Evolutionary conservation across 2,888 invertebrate genomes (phyloP).

Genomic region (Neoaliturus tenellus): DNA sequence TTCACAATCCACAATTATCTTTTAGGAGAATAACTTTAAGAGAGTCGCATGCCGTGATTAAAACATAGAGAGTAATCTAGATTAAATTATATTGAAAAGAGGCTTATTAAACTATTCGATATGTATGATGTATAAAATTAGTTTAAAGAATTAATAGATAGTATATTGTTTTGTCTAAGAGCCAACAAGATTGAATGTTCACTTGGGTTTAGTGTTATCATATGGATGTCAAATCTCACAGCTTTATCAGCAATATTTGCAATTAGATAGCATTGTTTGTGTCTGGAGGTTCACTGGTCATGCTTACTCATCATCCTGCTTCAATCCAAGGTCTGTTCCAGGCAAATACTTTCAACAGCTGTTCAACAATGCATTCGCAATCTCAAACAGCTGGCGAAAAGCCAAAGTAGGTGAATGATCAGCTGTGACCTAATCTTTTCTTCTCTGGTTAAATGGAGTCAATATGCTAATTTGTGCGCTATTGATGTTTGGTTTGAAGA

Average conservation of each 20-base stretch:
- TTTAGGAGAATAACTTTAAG: no score
- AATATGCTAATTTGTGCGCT: constrained; percentile 29
- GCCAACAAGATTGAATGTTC: no score
- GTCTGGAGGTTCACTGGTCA: not conserved
- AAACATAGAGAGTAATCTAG: no score
- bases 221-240: not conserved
- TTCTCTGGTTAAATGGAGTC: constrained; percentile 19
- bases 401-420: constrained; percentile 27
- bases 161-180: no score
- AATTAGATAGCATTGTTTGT: not conserved
- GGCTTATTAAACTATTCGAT: no score
- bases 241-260: not conserved
- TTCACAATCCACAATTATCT: no score
- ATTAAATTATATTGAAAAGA: no score
- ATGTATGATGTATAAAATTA: no score
- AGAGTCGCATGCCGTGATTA: no score
- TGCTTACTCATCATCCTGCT: not conserved
- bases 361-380: not conserved
- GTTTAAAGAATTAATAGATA: no score
- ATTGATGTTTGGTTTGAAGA: not conserved
- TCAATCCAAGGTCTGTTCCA: not conserved
- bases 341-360: constrained; percentile 3
- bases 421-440: constrained; percentile 17
- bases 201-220: no score
- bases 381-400: not conserved